A percentile compares a stretch with the other conserved stretches of the same genome.
phyloP scores from a whole-genome alignment of 1,140 invertebrate genomes.

The Bursaphelenchus mucronatus region DNA sequence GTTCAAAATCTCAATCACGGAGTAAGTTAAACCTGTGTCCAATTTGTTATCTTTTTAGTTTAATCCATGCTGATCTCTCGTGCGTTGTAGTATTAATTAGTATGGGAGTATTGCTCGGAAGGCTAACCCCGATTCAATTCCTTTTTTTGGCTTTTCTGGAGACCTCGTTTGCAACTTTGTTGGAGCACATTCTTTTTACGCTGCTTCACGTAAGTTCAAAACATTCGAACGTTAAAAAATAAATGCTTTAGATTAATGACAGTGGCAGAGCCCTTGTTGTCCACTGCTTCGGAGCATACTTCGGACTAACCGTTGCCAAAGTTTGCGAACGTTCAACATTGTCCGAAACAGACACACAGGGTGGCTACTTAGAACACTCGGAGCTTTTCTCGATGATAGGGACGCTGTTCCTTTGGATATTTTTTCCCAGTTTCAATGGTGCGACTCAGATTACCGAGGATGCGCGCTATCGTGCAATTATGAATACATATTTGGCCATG shows the following conservation, averaged over 20 bases:
- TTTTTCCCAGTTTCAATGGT: conserved; percentile 63
- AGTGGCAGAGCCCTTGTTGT: conserved; percentile 83
- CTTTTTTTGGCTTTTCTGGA: conserved; percentile 65
- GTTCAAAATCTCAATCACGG: conserved; percentile 58
- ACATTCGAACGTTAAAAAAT: conserved; percentile 3
- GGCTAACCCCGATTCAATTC: conserved; percentile 61
- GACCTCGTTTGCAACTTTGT: conserved; percentile 61
- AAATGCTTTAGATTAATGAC: conserved; percentile 65
- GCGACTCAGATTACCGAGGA: conserved; percentile 60
- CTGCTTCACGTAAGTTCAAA: conserved; percentile 32
- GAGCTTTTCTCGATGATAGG: conserved; percentile 61
- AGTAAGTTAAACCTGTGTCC: conserved; percentile 37
- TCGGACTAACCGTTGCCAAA: conserved; percentile 66
- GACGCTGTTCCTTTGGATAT: conserved; percentile 65
- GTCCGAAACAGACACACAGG: conserved; percentile 47
- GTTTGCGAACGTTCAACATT: conserved; percentile 32
- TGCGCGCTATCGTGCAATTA: conserved; percentile 63
- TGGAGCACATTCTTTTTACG: conserved; percentile 63
- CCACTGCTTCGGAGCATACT: conserved; percentile 91
- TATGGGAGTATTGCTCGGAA: conserved; percentile 66
- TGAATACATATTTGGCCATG: conserved; percentile 65
- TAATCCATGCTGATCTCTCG: conserved; percentile 64
- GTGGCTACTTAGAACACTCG: conserved; percentile 44
- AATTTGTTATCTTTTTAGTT: conserved; percentile 26
- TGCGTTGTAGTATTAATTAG: conserved; percentile 65